Conservation (phyloP, 2,888 invertebrate genomes). For the Agrilus biguttatus region DNA sequence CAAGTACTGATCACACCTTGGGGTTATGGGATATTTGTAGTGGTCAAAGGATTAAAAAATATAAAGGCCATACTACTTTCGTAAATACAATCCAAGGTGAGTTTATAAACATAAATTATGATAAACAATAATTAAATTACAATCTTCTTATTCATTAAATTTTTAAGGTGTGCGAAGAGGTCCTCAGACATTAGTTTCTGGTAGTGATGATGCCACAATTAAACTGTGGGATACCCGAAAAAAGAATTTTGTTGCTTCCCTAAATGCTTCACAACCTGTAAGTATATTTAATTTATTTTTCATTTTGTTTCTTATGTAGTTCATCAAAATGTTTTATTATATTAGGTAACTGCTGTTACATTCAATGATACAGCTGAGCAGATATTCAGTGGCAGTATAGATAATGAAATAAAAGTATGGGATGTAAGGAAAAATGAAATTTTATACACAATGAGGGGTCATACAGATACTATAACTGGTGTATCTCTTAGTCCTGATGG, state of each 20-base stretch:
- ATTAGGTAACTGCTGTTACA: constrained; percentile 60
- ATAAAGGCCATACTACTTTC: constrained; percentile 70
- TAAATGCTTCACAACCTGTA: constrained; percentile 57
- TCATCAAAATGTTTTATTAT: background rate
- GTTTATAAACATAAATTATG: background rate
- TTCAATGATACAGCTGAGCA: constrained; percentile 95
- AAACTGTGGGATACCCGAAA: constrained; percentile 88
- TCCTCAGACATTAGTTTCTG: constrained; percentile 80
- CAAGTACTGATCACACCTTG: constrained; percentile 88
- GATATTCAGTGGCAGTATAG: constrained; percentile 88
- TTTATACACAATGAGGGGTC: constrained; percentile 76
- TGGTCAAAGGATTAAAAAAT: constrained; percentile 74
- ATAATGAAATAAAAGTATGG: constrained; percentile 97
- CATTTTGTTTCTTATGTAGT: background rate
- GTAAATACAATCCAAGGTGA: constrained; percentile 56
- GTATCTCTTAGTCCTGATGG: constrained; percentile 72
- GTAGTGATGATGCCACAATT: constrained; percentile 88
- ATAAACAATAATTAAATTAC: too few relatives aligned
- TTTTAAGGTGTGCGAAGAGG: constrained; percentile 65
- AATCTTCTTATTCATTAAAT: background rate
- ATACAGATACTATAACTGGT: constrained; percentile 91
- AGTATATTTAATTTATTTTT: background rate
- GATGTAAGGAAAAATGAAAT: constrained; percentile 82
- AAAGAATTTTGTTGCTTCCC: constrained; percentile 57
- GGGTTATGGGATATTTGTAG: constrained; percentile 92